These are phyloP conservation scores for Heteronetta atricapilla DNA, from an alignment of 2,113 vertebrate genomes.

Conservation along the genomic window DNA sequence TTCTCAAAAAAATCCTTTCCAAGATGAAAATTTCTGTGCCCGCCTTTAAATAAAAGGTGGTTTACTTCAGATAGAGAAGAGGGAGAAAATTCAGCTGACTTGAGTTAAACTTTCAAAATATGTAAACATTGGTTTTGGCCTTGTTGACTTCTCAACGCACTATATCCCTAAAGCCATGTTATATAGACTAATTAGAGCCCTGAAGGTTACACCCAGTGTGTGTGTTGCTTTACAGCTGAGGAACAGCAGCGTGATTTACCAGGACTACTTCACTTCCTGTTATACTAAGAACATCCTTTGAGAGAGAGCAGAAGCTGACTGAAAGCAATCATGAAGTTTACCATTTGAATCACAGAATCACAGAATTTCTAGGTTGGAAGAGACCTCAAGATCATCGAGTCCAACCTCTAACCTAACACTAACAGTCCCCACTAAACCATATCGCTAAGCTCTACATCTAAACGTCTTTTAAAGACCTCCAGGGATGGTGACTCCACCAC, in stretches of 20 bases:
- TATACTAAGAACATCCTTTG: neutral
- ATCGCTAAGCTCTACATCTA: too few relatives aligned
- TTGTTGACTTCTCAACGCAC: neutral
- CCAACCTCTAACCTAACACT: too few relatives aligned
- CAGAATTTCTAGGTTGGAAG: too few relatives aligned
- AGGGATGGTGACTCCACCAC: too few relatives aligned
- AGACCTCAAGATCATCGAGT: too few relatives aligned
- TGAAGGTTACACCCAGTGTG: rapidly evolving
- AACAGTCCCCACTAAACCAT: too few relatives aligned
- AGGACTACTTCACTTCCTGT: neutral
- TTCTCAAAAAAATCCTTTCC: neutral
- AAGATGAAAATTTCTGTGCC: neutral
- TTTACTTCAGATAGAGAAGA: neutral
- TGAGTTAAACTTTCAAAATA: neutral
- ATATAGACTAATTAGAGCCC: neutral
- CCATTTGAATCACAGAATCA: too few relatives aligned
- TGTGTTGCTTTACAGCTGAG: neutral
- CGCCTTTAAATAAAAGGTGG: neutral
- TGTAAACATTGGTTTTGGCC: neutral
- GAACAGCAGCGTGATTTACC: neutral
- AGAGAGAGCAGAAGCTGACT: neutral
- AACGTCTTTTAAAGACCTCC: too few relatives aligned
- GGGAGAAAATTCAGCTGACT: neutral
- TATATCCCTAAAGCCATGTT: neutral
- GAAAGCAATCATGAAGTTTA: neutral